A percentile compares a stretch with the other conserved stretches of the same genome.
Evolutionary conservation across 2,797 vertebrate genomes (phyloP).

Genomic region (Scleropages formosus): DNA sequence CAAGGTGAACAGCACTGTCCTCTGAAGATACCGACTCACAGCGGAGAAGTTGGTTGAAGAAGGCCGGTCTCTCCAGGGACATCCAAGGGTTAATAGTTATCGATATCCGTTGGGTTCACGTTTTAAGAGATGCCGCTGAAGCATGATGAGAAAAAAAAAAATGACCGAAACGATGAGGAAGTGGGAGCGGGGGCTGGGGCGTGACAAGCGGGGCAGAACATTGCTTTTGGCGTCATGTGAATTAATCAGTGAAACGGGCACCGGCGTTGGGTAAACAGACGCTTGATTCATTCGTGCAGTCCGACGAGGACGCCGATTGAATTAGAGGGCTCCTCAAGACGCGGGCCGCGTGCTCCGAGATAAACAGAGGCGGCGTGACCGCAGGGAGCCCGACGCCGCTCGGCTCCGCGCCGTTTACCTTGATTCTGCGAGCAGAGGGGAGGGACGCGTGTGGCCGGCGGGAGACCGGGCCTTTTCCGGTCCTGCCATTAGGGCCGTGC

Average conservation of each 20-base stretch:
- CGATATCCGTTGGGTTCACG: too few relatives aligned
- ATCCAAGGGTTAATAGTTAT: too few relatives aligned
- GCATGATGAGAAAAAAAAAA: slow-evolving; percentile 38
- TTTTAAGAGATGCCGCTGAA: not conserved
- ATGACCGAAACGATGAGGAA: slow-evolving; percentile 27
- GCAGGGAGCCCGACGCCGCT: slow-evolving; percentile 21
- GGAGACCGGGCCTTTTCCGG: too few relatives aligned
- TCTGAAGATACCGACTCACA: not conserved
- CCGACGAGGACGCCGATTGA: slow-evolving; percentile 53
- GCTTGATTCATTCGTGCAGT: slow-evolving; percentile 48
- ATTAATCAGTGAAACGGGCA: slow-evolving; percentile 54
- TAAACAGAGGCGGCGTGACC: slow-evolving; percentile 38
- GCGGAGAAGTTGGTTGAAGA: too few relatives aligned
- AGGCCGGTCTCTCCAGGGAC: too few relatives aligned
- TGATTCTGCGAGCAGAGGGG: slow-evolving; percentile 22
- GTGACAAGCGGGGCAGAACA: slow-evolving; percentile 60
- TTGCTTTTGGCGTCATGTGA: slow-evolving; percentile 53
- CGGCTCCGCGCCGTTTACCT: slow-evolving; percentile 6
- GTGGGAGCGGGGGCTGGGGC: slow-evolving; percentile 11
- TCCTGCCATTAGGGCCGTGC: too few relatives aligned
- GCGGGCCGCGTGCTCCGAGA: slow-evolving; percentile 31
- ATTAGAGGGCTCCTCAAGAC: slow-evolving; percentile 52
- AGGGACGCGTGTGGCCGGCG: too few relatives aligned
- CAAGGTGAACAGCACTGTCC: not conserved
- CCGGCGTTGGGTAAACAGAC: slow-evolving; percentile 50